Conservation (phyloP, 1,140 invertebrate species). For the Drosophila miranda region DNA sequence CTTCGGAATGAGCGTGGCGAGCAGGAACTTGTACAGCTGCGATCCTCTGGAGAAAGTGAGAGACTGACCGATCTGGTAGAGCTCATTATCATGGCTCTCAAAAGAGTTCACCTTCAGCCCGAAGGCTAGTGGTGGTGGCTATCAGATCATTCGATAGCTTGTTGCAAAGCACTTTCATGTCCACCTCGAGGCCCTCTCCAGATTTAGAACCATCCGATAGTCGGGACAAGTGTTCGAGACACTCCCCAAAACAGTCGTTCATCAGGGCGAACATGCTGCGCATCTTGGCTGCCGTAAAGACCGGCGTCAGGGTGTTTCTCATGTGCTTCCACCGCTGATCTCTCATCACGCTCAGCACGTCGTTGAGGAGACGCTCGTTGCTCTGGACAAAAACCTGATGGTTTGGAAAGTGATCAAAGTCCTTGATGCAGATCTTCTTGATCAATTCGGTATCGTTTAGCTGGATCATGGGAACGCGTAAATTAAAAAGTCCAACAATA, state of each 20-base stretch:
- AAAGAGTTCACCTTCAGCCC: constrained; percentile 83
- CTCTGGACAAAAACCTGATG: constrained; percentile 82
- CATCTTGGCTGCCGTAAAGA: constrained; percentile 86
- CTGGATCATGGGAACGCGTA: constrained; percentile 84
- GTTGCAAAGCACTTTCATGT: constrained; percentile 82
- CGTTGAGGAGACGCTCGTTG: constrained; percentile 84
- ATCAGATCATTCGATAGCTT: constrained; percentile 84
- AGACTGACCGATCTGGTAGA: constrained; percentile 82
- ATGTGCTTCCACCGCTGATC: constrained; percentile 85
- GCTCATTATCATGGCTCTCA: constrained; percentile 82
- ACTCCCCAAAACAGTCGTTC: constrained; percentile 69
- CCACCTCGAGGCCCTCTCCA: constrained; percentile 69
- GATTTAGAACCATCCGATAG: background rate
- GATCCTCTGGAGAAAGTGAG: constrained; percentile 71
- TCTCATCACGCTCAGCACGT: constrained; percentile 83
- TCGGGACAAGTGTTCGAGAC: constrained; percentile 47
- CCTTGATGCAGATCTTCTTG: constrained; percentile 85
- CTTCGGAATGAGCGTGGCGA: constrained; percentile 34
- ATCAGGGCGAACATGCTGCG: constrained; percentile 83
- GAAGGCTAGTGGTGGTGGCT: constrained; percentile 83
- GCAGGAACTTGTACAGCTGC: constrained; percentile 62
- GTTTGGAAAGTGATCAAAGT: constrained; percentile 87
- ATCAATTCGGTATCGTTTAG: constrained; percentile 86
- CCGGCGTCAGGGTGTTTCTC: constrained; percentile 84
- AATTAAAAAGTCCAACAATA: constrained; percentile 84